phyloP scores from a whole-genome alignment of 2,888 invertebrate species.

The Caenorhabditis angaria region DNA sequence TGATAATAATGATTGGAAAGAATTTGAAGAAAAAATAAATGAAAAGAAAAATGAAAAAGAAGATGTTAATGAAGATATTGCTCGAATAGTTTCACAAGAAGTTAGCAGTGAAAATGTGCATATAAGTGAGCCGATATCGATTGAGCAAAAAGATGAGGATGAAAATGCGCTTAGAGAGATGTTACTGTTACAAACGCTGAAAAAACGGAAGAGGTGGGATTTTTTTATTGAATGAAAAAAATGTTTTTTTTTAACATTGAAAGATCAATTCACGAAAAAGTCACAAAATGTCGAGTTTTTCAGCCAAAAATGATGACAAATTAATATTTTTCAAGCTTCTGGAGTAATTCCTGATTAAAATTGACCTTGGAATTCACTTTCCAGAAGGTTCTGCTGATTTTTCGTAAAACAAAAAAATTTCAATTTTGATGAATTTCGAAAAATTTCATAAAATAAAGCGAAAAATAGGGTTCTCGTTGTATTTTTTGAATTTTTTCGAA shows the following conservation, averaged over 20 bases:
- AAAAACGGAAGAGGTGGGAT: constrained; percentile 10
- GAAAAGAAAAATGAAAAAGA: background rate
- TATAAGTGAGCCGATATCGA: background rate
- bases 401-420: too few relatives aligned
- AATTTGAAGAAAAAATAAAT: background rate
- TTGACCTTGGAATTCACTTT: too few relatives aligned
- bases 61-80: background rate
- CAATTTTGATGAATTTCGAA: too few relatives aligned
- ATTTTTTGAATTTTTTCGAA: background rate
- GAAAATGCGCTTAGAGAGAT: constrained; percentile 9
- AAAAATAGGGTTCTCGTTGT: background rate
- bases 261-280: too few relatives aligned
- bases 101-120: background rate
- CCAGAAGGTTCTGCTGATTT: too few relatives aligned
- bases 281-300: too few relatives aligned
- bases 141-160: background rate
- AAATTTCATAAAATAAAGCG: too few relatives aligned
- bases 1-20: background rate
- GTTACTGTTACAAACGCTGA: background rate
- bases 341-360: too few relatives aligned
- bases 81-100: background rate
- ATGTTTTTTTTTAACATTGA: too few relatives aligned
- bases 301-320: too few relatives aligned
- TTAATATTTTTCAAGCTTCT: too few relatives aligned
- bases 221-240: too few relatives aligned